Base-by-base conservation (phyloP, 2,888 invertebrate genomes). In the Apomyelois bistriatella region DNA sequence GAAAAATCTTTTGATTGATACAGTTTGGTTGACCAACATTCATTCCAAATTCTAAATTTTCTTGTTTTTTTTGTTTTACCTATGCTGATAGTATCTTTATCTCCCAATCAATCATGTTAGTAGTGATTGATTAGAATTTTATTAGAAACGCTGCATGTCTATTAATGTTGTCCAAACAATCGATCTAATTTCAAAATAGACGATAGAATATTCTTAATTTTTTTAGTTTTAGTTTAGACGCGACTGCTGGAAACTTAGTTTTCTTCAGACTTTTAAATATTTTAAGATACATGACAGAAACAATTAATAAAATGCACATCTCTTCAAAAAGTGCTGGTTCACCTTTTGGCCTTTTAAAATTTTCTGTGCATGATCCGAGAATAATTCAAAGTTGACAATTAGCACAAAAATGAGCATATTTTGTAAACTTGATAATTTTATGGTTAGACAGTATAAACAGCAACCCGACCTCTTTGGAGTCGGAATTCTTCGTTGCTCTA, bases 201-300 rank as follows among this genome's bases (percentile, higher is more conserved):
- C 61, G 22, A 3, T 22, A 22, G 22, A 22, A 2, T 22, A 3
- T 22, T 22, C 5, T 22, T 22, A 22, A 5, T 3, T 22, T 2
- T 15, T 16, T 16, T 32, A 46, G 13, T 9, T 30, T 46, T 16
- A 46, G 35, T 46, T 32, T 3, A 32, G 46, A 15, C 28, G 32
- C 57, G 71, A 71, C 73, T 70, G 61, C 66, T 70, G 64, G 60
- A 69, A 54, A 74, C 72, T 67, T 76, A 62, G 78, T 77, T 71
- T 78, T 82, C 82, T 82, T 82, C 80, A 76, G 77, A 63, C 76
- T 78, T 80, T 79, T 54, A 77, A 81, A 72, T 77, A 69, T 77
- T 82, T 79, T 73, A 64, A 74, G 82, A 80, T 82, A 60, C 46
- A 74, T 79, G 74, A 70, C 64, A 69, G 74, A 82, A 76, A 73